Percentiles rank a stretch among this genome's conserved stretches.
phyloP scores from a whole-genome alignment of 2,113 vertebrate genomes.

The Ivindomyrus marchei region DNA sequence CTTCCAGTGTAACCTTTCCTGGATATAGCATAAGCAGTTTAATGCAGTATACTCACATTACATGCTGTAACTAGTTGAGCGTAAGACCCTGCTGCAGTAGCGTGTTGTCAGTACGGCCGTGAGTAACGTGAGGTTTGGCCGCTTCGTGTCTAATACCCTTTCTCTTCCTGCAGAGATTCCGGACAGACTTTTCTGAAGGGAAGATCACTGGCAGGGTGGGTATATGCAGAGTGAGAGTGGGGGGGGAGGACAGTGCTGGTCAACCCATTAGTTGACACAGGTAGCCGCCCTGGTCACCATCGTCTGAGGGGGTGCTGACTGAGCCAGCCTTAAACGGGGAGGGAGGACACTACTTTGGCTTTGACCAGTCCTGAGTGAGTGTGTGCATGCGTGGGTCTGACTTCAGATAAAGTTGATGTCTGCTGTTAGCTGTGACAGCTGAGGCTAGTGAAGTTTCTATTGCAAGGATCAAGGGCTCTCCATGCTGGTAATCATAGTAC shows the following conservation, averaged over 20 bases:
- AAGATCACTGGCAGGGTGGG: conserved; percentile 97
- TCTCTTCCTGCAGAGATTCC: conserved; percentile 76
- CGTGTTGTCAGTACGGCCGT: not conserved
- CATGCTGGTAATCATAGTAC: not conserved
- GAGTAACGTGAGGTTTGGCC: not conserved
- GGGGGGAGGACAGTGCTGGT: not conserved
- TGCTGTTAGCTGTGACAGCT: not conserved
- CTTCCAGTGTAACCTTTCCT: not conserved
- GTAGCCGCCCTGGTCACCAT: not conserved
- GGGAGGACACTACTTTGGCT: no score
- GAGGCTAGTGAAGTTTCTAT: not conserved
- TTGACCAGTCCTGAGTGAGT: not conserved
- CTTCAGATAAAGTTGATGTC: not conserved
- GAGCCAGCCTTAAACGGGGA: no score
- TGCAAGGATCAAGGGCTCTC: not conserved
- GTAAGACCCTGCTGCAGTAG: not conserved
- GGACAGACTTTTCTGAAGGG: conserved; percentile 97
- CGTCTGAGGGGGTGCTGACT: no score
- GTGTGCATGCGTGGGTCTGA: not conserved
- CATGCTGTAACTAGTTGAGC: not conserved
- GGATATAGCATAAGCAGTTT: not conserved
- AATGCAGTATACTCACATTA: not conserved
- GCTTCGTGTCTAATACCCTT: not conserved
- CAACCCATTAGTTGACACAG: not conserved
- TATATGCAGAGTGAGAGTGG: conserved; percentile 25